Percentiles rank a stretch among this genome's conserved stretches.
These are phyloP conservation scores for Pseudopodoces humilis DNA, from an alignment of 2,113 vertebrate species.

Conservation along the genomic window DNA sequence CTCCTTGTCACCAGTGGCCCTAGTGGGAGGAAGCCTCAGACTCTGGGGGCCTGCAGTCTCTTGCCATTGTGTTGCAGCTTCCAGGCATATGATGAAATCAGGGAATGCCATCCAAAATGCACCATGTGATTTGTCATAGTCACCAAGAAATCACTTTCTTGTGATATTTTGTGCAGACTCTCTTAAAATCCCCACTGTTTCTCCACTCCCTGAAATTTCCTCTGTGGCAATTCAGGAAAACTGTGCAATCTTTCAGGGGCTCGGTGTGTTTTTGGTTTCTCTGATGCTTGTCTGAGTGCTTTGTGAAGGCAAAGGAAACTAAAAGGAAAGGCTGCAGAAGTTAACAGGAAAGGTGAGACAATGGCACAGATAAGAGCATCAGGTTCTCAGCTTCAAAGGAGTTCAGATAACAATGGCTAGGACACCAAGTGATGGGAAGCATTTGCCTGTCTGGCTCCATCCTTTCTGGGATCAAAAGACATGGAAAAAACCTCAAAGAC, in stretches of 20 bases:
- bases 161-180: background rate
- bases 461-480: conserved; percentile 35
- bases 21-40: background rate
- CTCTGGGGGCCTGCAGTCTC: background rate
- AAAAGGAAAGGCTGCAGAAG: conserved; percentile 18
- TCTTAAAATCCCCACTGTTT: background rate
- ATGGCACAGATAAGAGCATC: conserved; percentile 14
- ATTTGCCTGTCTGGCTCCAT: conserved; percentile 28
- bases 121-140: background rate
- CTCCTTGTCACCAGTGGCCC: background rate
- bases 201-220: background rate
- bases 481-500: conserved; percentile 7
- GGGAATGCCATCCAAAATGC: background rate
- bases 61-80: background rate
- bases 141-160: background rate
- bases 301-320: background rate
- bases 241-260: background rate
- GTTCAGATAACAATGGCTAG: conserved; percentile 20
- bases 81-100: background rate
- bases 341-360: conserved; percentile 58
- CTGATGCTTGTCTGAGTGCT: background rate
- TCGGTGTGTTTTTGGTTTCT: background rate
- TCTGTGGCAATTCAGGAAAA: background rate
- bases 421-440: conserved; percentile 18
- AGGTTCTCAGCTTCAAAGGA: conserved; percentile 44